These are phyloP conservation scores for Periparus ater DNA, from an alignment of 2,797 vertebrate species.

Conservation along the genomic window DNA sequence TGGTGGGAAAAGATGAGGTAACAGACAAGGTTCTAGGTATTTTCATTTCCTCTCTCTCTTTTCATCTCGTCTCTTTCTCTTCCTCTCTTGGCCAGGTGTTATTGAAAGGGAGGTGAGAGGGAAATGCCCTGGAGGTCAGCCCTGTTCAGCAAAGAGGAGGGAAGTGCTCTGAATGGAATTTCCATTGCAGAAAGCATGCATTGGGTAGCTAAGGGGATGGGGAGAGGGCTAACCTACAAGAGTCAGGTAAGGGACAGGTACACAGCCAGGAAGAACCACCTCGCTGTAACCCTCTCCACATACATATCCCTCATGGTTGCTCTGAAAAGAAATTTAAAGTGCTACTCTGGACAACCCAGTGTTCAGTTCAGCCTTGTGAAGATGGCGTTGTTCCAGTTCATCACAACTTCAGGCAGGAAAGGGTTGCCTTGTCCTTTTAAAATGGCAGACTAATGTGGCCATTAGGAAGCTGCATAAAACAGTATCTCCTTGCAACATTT, in stretches of 20 bases:
- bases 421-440: not conserved
- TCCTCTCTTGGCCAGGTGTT: not conserved
- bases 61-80: not conserved
- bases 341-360: not conserved
- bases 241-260: not conserved
- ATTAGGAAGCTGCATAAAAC: not conserved
- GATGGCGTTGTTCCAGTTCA: not conserved
- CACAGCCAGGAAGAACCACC: not conserved
- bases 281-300: not conserved
- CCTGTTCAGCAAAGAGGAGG: not conserved
- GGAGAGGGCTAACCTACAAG: not conserved
- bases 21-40: not conserved
- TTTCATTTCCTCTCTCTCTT: not conserved
- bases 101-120: not conserved
- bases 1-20: not conserved
- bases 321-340: not conserved
- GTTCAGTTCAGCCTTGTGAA: not conserved
- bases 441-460: not conserved
- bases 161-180: not conserved
- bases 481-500: not conserved
- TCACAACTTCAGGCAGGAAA: not conserved
- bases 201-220: not conserved
- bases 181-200: not conserved
- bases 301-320: not conserved
- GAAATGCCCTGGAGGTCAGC: not conserved